phyloP scores from a whole-genome alignment of 2,888 invertebrate genomes.

The Vanessa cardui region DNA sequence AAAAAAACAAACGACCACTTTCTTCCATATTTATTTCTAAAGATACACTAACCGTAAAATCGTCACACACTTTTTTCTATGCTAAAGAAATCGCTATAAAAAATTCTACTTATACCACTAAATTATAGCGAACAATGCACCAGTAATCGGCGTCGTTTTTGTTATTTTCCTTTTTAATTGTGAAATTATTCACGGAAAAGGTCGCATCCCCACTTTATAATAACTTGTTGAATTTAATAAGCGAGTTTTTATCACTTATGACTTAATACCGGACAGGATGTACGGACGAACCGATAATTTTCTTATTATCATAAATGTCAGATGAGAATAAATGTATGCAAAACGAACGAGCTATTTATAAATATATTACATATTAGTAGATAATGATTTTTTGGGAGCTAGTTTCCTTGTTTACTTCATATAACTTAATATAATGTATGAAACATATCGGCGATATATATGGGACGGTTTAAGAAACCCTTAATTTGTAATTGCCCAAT shows the following conservation, averaged over 20 bases:
- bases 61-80: slow-evolving; percentile 1
- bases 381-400: too few species aligned
- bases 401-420: too few species aligned
- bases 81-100: neutral
- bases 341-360: neutral
- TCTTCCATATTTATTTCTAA: neutral
- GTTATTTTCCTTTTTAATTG: slow-evolving; percentile 19
- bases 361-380: too few species aligned
- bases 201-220: slow-evolving; percentile 22
- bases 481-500: too few species aligned
- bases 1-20: too few species aligned
- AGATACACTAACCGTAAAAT: neutral
- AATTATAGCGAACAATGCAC: slow-evolving; percentile 30
- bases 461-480: too few species aligned
- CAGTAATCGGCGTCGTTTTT: slow-evolving; percentile 14
- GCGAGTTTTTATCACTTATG: slow-evolving; percentile 27
- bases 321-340: slow-evolving; percentile 20
- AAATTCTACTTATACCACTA: neutral
- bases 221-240: slow-evolving; percentile 33
- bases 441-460: too few species aligned
- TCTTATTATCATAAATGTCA: slow-evolving; percentile 39
- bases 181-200: slow-evolving; percentile 31
- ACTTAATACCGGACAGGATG: slow-evolving; percentile 26
- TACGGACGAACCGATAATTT: slow-evolving; percentile 35
- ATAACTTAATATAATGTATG: too few species aligned